Evolutionary conservation across 2,888 invertebrate species (phyloP).

Genomic region (Actias luna): DNA sequence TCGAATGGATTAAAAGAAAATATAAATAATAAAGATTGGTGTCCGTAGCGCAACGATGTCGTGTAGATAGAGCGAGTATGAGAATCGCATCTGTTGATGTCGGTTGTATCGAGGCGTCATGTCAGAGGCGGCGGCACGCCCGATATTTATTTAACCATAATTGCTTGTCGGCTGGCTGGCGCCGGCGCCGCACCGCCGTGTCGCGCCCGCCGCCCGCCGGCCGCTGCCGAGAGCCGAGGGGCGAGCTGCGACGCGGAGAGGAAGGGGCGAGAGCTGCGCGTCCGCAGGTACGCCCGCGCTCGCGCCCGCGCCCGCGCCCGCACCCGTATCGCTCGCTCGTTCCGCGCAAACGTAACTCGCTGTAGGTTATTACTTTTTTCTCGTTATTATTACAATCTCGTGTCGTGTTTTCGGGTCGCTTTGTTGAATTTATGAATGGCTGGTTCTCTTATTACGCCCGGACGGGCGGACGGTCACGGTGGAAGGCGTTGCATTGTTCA

Average conservation of each 20-base stretch:
- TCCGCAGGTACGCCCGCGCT: constrained; percentile 46
- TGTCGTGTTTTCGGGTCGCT: constrained; percentile 73
- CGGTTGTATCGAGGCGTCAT: constrained; percentile 50
- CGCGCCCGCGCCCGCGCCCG: constrained; percentile 59
- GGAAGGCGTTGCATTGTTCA: constrained; percentile 23
- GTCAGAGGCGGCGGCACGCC: constrained; percentile 65
- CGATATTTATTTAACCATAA: constrained; percentile 82
- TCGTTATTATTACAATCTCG: constrained; percentile 67
- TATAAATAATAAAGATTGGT: too few species aligned
- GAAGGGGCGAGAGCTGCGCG: constrained; percentile 31
- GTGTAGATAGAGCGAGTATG: constrained; percentile 57
- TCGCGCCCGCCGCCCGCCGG: constrained; percentile 30
- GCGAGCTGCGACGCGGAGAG: constrained; percentile 38
- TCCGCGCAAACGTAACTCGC: constrained; percentile 43
- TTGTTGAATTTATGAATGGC: constrained; percentile 78
- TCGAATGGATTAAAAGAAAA: too few species aligned
- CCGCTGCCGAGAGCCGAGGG: constrained; percentile 37
- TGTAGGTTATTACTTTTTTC: constrained; percentile 71
- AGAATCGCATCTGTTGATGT: constrained; percentile 68
- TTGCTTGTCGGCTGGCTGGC: constrained; percentile 79
- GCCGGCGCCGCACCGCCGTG: constrained; percentile 79
- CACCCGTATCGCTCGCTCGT: constrained; percentile 65
- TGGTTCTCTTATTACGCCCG: constrained; percentile 47
- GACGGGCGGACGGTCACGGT: constrained; percentile 30
- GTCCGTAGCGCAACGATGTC: constrained; percentile 51